Evolutionary conservation across 2,797 vertebrate genomes (phyloP).

Genomic region (Schizopygopsis pylzovi): DNA sequence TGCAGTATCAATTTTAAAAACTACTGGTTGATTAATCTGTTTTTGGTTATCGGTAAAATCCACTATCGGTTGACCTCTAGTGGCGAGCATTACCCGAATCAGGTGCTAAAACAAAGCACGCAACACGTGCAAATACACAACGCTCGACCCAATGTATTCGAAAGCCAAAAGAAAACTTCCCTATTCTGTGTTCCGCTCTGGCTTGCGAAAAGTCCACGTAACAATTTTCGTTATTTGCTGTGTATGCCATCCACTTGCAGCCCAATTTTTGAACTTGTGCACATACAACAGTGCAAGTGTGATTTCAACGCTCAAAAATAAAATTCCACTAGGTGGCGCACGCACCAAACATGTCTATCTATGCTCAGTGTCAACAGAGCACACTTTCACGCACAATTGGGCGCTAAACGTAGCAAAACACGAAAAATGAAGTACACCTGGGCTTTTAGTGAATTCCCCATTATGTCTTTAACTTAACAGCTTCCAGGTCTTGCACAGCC

Average conservation of each 20-base stretch:
- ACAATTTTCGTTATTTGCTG: not conserved
- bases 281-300: not conserved
- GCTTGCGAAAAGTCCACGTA: constrained; percentile 10
- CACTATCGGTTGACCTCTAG: not conserved
- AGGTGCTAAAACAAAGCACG: not conserved
- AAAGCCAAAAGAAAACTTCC: constrained; percentile 21
- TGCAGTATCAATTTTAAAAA: not conserved
- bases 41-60: not conserved
- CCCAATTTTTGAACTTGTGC: not conserved
- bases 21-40: not conserved
- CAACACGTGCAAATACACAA: constrained; percentile 16
- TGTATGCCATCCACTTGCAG: not conserved
- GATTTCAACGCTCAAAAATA: not conserved
- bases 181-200: constrained; percentile 56
- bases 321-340: not conserved
- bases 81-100: constrained; percentile 13
- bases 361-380: not conserved
- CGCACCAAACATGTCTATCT: not conserved
- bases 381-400: not conserved
- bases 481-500: constrained; percentile 63
- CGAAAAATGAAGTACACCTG: not conserved
- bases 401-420: not conserved
- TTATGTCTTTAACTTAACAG: constrained; percentile 52
- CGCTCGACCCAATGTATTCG: constrained; percentile 3
- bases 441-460: constrained; percentile 27